phyloP scores from a whole-genome alignment of 2,797 vertebrate genomes.

The Huso huso region DNA sequence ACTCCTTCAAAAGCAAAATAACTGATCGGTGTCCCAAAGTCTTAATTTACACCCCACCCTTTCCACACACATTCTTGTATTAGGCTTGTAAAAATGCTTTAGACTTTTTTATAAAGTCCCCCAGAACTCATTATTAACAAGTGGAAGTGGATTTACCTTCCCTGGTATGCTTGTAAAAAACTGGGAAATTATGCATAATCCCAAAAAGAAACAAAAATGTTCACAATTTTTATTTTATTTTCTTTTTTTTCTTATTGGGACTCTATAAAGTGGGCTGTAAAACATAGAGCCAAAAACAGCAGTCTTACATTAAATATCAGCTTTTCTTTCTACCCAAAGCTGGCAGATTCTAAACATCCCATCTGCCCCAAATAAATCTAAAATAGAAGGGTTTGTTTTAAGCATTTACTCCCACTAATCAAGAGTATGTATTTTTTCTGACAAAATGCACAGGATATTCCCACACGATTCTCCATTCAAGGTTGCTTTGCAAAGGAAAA shows the following conservation, averaged over 20 bases:
- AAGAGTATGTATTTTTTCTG: too few species aligned
- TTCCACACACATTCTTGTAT: conserved; percentile 1
- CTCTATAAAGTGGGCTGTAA: conserved; percentile 1
- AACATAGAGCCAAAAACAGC: conserved; percentile 11
- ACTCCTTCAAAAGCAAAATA: too few species aligned
- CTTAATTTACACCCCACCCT: background rate
- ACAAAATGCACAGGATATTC: too few species aligned
- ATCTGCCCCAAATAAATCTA: too few species aligned
- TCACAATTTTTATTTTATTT: background rate
- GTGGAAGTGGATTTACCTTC: conserved; percentile 8
- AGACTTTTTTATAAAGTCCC: background rate
- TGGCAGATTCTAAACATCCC: too few species aligned
- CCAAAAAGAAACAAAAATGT: background rate
- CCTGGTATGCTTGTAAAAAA: conserved; percentile 2
- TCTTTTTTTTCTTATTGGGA: conserved; percentile 2
- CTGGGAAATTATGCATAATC: conserved; percentile 5
- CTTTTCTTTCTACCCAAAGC: background rate
- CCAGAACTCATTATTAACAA: conserved; percentile 6
- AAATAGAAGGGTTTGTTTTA: too few species aligned
- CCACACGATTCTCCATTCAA: too few species aligned
- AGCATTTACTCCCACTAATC: too few species aligned
- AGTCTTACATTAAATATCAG: background rate
- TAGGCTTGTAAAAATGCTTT: conserved; percentile 5
- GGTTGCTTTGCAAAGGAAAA: too few species aligned
- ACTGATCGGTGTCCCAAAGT: too few species aligned